phyloP scores from a whole-genome alignment of 2,888 invertebrate species.

The Ennomos quercinarius region DNA sequence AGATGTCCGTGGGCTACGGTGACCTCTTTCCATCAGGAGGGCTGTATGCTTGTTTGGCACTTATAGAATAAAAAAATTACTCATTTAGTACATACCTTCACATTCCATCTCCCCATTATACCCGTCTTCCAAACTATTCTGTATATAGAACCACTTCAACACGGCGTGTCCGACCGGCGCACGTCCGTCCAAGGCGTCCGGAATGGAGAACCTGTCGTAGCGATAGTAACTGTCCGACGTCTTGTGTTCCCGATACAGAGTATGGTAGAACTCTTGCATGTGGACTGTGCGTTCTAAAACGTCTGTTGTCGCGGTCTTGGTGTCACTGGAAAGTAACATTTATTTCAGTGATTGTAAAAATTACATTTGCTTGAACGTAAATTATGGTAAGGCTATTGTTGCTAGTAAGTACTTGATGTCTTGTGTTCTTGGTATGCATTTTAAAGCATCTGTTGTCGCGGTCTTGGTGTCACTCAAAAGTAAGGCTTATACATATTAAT shows the following conservation, averaged over 20 bases:
- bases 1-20: too few species aligned
- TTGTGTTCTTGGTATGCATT: too few species aligned
- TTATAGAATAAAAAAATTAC: too few species aligned
- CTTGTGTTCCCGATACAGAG: conserved; percentile 59
- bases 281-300: conserved; percentile 46
- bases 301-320: conserved; percentile 40
- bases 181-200: conserved; percentile 47
- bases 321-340: conserved; percentile 39
- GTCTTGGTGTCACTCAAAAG: too few species aligned
- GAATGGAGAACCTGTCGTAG: conserved; percentile 67
- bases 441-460: too few species aligned
- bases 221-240: conserved; percentile 40
- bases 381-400: too few species aligned
- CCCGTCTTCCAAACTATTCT: conserved; percentile 58
- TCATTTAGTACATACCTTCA: not conserved
- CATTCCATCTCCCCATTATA: conserved; percentile 21
- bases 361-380: too few species aligned
- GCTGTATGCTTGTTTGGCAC: too few species aligned
- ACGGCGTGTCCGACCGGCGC: conserved; percentile 50
- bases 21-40: too few species aligned
- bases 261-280: conserved; percentile 72
- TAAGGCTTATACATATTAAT: too few species aligned
- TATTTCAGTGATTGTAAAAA: not conserved
- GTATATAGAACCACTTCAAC: conserved; percentile 68
- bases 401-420: too few species aligned